phyloP scores from a whole-genome alignment of 1,140 invertebrate genomes.

The Drosophila pachea region DNA sequence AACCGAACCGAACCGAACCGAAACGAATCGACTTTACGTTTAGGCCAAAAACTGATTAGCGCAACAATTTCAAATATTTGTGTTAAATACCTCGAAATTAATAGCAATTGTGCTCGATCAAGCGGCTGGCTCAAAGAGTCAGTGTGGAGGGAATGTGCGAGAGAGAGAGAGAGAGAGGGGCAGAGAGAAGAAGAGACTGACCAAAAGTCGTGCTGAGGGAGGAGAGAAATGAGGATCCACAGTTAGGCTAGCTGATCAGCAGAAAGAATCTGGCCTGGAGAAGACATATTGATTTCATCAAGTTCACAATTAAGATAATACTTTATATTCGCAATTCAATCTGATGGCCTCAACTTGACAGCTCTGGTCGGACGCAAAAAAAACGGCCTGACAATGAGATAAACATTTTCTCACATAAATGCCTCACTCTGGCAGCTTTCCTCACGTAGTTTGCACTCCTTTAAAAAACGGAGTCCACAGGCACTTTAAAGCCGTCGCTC shows the following conservation, averaged over 20 bases:
- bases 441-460: too few relatives aligned
- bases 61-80: slow-evolving; percentile 52
- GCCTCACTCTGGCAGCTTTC: background rate
- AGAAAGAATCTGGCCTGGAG: too few relatives aligned
- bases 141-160: background rate
- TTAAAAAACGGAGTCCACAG: background rate
- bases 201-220: too few relatives aligned
- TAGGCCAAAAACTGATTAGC: slow-evolving; percentile 37
- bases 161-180: background rate
- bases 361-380: background rate
- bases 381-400: background rate
- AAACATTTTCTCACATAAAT: background rate
- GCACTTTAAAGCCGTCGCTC: slow-evolving; percentile 15
- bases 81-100: slow-evolving; percentile 54
- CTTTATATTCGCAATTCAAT: too few relatives aligned
- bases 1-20: slow-evolving; percentile 3
- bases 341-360: background rate
- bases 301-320: background rate
- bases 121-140: slow-evolving; percentile 6
- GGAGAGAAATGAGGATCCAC: too few relatives aligned
- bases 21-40: slow-evolving; percentile 18
- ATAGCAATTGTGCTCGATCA: slow-evolving; percentile 38
- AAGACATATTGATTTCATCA: background rate
- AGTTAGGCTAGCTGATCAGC: too few relatives aligned
- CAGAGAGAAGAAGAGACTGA: too few relatives aligned